These are phyloP conservation scores for Isotomurus palustris DNA, from an alignment of 2,888 invertebrate species.

Conservation along the genomic window DNA sequence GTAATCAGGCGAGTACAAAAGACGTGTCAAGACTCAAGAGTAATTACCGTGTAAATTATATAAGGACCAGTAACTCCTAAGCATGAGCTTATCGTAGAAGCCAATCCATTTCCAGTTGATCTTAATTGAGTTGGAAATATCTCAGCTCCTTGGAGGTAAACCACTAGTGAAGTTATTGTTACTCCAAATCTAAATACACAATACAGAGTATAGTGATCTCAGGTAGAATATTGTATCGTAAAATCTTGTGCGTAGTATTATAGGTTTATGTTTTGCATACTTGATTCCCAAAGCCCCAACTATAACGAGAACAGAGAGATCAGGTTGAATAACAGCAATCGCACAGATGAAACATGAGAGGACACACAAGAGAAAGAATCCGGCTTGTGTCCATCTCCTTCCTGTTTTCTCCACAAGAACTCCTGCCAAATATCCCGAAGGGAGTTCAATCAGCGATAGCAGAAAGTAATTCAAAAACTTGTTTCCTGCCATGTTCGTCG, in stretches of 20 bases:
- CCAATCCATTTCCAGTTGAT: constrained; percentile 61
- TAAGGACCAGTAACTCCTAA: constrained; percentile 59
- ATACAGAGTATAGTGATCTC: neutral
- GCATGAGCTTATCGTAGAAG: constrained; percentile 57
- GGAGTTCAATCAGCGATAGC: constrained; percentile 38
- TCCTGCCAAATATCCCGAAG: constrained; percentile 48
- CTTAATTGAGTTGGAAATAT: constrained; percentile 63
- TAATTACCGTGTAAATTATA: constrained; percentile 57
- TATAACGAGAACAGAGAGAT: constrained; percentile 25
- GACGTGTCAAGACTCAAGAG: too few relatives aligned
- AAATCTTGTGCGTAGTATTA: neutral
- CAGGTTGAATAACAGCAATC: constrained; percentile 25
- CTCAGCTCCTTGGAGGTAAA: constrained; percentile 61
- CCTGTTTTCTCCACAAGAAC: constrained; percentile 56
- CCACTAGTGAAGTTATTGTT: constrained; percentile 58
- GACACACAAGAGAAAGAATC: constrained; percentile 27
- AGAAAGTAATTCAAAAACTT: constrained; percentile 37
- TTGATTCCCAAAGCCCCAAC: constrained; percentile 36
- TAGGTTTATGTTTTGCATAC: constrained; percentile 18
- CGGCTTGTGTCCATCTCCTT: constrained; percentile 51
- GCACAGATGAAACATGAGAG: constrained; percentile 32
- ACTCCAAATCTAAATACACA: constrained; percentile 43
- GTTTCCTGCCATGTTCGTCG: constrained; percentile 36
- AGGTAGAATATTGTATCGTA: neutral
- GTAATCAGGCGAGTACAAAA: too few relatives aligned